These are phyloP conservation scores for Carapus acus DNA, from an alignment of 2,797 vertebrate species.

Conservation along the genomic window DNA sequence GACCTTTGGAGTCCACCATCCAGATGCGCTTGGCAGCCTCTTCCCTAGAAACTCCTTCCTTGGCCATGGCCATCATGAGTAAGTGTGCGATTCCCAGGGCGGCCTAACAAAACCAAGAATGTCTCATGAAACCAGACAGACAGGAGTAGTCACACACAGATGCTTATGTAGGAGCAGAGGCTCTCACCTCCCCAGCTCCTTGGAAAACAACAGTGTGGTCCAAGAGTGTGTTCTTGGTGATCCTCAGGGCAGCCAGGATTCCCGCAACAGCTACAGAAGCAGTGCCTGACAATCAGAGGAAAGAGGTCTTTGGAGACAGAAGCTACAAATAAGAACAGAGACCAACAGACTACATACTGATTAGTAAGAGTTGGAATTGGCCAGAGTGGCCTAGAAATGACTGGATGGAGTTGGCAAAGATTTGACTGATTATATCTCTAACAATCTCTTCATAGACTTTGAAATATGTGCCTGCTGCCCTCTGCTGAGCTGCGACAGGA, in stretches of 20 bases:
- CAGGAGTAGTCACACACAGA: no score
- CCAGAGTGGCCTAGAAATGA: no score
- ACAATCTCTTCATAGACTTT: no score
- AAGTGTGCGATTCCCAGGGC: conserved; percentile 92
- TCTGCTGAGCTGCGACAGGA: no score
- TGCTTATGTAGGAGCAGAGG: no score
- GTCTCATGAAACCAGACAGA: neutral
- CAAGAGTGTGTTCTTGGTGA: conserved; percentile 88
- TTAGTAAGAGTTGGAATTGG: no score
- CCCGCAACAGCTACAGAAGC: conserved; percentile 94
- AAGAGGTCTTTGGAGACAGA: no score
- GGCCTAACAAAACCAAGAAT: conserved; percentile 70
- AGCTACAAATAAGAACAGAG: no score
- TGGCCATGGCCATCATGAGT: conserved; percentile 93
- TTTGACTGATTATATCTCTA: no score
- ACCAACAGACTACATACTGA: no score
- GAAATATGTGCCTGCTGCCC: no score
- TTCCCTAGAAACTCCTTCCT: conserved; percentile 78
- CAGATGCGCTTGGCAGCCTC: conserved; percentile 89
- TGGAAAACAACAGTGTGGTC: conserved; percentile 96
- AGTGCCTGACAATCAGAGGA: conserved; percentile 79
- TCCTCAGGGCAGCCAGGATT: conserved; percentile 83
- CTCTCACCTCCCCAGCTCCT: conserved; percentile 93
- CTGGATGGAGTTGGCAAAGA: no score
- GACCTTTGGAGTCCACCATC: conserved; percentile 96